Percentiles rank a stretch among this genome's conserved stretches.
Conservation (phyloP, 2,113 vertebrate genomes). For the Callipepla californica region DNA sequence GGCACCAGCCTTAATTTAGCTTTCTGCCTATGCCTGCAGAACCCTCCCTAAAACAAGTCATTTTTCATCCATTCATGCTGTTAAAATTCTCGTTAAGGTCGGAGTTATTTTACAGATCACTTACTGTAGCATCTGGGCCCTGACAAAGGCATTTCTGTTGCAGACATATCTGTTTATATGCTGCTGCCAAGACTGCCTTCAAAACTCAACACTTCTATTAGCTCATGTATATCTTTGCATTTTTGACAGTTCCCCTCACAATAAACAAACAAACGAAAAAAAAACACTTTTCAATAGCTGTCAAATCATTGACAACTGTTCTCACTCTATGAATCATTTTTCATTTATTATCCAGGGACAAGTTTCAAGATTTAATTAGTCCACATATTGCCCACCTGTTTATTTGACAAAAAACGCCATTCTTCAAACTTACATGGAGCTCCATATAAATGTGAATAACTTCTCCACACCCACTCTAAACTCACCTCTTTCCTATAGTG, state of each 20-base stretch:
- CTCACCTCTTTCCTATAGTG: not conserved
- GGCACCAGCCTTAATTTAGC: constrained; percentile 11
- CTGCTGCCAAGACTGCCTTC: not conserved
- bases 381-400: not conserved
- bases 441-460: not conserved
- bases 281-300: not conserved
- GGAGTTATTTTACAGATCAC: constrained; percentile 11
- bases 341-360: not conserved
- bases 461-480: not conserved
- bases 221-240: not conserved
- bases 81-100: constrained; percentile 35
- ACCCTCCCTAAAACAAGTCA: not conserved
- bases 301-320: not conserved
- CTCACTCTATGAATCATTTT: not conserved
- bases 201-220: not conserved
- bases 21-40: not conserved
- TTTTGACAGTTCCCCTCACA: not conserved
- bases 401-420: not conserved
- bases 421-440: not conserved
- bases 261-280: not conserved
- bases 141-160: constrained; percentile 22
- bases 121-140: constrained; percentile 9
- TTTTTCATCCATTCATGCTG: not conserved
- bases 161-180: not conserved
- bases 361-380: constrained; percentile 6